phyloP scores from a whole-genome alignment of 2,113 vertebrate species.

The Poeciliopsis turrubarensis region DNA sequence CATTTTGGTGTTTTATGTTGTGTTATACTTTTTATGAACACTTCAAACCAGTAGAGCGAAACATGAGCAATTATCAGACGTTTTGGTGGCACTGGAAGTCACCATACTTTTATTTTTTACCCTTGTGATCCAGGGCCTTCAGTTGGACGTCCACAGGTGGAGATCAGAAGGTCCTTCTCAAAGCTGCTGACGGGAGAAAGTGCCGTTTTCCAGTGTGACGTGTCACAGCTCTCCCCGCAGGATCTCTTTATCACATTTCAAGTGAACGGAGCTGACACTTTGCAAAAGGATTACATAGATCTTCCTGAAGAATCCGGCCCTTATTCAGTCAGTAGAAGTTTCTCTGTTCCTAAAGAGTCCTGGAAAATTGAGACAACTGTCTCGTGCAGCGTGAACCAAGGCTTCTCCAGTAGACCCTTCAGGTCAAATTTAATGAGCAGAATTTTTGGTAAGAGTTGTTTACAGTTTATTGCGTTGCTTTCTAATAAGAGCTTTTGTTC shows the following conservation, averaged over 20 bases:
- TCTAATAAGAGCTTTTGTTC: too few relatives aligned
- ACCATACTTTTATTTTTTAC: too few relatives aligned
- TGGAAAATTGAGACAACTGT: neutral
- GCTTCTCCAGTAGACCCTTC: neutral
- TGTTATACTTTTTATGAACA: too few relatives aligned
- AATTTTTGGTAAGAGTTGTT: conserved; percentile 51
- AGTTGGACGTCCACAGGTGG: conserved; percentile 41
- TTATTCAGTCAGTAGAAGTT: conserved; percentile 37
- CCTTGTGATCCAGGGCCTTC: conserved; percentile 17
- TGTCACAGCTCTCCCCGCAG: conserved; percentile 47
- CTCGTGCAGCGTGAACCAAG: conserved; percentile 47
- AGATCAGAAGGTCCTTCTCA: conserved; percentile 64
- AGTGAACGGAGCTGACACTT: neutral
- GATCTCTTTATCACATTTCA: conserved; percentile 60
- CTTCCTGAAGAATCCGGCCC: conserved; percentile 29
- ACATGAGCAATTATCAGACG: too few relatives aligned
- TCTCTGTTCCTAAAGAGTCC: neutral
- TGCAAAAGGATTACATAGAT: conserved; percentile 21
- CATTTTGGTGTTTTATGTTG: too few relatives aligned
- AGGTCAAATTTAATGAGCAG: neutral
- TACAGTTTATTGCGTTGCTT: too few relatives aligned
- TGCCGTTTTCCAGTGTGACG: conserved; percentile 61
- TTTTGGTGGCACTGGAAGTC: too few relatives aligned
- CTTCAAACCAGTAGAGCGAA: too few relatives aligned
- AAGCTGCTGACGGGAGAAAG: conserved; percentile 25